These are phyloP conservation scores for Mus spretus DNA, from an alignment of 2,797 vertebrate genomes.

Conservation along the genomic window DNA sequence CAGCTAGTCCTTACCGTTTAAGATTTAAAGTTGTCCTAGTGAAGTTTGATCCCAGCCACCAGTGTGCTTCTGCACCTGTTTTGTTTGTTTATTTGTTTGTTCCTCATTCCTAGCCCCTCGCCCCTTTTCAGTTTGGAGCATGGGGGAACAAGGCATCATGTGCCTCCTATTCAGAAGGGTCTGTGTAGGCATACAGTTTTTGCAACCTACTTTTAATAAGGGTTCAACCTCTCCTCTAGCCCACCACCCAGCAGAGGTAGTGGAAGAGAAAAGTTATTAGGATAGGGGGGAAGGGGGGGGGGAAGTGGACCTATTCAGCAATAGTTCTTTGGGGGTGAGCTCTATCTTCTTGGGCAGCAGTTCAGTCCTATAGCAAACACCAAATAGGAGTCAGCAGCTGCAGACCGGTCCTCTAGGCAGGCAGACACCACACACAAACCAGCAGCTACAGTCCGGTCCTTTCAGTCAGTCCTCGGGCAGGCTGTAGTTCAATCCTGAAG, in stretches of 20 bases:
- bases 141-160: background rate
- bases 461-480: background rate
- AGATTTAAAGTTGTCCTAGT: background rate
- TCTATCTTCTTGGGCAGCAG: background rate
- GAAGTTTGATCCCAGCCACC: background rate
- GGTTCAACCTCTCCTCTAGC: background rate
- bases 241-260: background rate
- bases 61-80: too few species aligned
- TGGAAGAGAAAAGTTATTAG: background rate
- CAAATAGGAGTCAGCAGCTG: background rate
- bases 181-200: background rate
- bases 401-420: background rate
- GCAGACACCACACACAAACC: background rate
- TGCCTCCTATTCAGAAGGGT: background rate
- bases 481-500: background rate
- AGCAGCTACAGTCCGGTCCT: background rate
- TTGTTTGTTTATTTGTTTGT: background rate
- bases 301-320: background rate
- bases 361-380: background rate
- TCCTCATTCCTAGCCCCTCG: rapidly evolving
- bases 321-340: background rate
- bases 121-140: background rate
- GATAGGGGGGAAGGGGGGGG: background rate
- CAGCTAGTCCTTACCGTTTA: background rate
- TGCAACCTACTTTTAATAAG: background rate